A percentile compares a stretch with the other conserved stretches of the same genome.
These are phyloP conservation scores for Cebidichthys violaceus DNA, from an alignment of 2,113 vertebrate genomes.

Conservation along the genomic window DNA sequence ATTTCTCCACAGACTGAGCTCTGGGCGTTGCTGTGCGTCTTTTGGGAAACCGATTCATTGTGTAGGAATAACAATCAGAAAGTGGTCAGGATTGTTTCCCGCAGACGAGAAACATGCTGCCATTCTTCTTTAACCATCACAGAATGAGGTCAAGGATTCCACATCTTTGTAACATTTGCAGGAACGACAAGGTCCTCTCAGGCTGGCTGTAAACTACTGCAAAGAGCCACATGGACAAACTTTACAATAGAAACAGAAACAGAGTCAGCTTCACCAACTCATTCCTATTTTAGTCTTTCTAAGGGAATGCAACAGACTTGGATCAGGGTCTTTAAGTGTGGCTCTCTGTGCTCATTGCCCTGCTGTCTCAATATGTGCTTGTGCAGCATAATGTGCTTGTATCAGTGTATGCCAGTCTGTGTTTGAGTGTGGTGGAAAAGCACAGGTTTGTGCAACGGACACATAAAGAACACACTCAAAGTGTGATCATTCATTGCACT, in stretches of 20 bases:
- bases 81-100: slow-evolving; percentile 16
- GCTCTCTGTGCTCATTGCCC: not conserved
- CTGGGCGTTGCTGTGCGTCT: not conserved
- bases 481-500: not conserved
- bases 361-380: not conserved
- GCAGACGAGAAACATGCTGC: slow-evolving; percentile 22
- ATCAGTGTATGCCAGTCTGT: not conserved
- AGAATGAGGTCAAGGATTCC: slow-evolving; percentile 28
- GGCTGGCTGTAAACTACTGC: not conserved
- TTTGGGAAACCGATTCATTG: slow-evolving; percentile 30
- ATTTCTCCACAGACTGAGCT: not conserved
- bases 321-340: not conserved
- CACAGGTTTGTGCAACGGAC: not conserved
- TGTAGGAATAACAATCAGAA: slow-evolving; percentile 36
- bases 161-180: not conserved
- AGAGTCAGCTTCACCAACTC: not conserved
- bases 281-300: not conserved
- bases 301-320: not conserved
- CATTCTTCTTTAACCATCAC: slow-evolving; percentile 26
- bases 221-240: not conserved
- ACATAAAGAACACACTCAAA: slow-evolving; percentile 1
- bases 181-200: not conserved
- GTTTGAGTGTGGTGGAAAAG: not conserved
- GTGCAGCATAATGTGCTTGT: not conserved
- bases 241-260: not conserved